Percentiles rank a stretch among this genome's conserved stretches.
Evolutionary conservation across 2,797 vertebrate species (phyloP).

Genomic region (Lindbergichthys nudifrons): DNA sequence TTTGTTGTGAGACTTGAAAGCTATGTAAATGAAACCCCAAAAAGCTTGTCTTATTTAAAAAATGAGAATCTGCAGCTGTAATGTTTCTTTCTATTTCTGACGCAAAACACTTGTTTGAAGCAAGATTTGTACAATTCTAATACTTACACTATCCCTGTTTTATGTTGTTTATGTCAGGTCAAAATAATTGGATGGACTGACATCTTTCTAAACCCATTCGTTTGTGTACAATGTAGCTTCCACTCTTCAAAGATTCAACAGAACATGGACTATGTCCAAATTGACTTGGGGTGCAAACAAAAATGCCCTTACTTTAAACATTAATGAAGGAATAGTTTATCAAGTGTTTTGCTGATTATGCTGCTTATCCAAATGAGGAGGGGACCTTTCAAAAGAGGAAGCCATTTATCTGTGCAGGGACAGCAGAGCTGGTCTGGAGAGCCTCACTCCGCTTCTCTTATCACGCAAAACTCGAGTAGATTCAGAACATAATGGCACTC

Average conservation of each 20-base stretch:
- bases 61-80: slow-evolving; percentile 62
- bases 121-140: slow-evolving; percentile 22
- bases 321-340: slow-evolving; percentile 72
- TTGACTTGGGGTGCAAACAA: slow-evolving; percentile 57
- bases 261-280: slow-evolving; percentile 57
- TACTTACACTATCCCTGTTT: slow-evolving; percentile 37
- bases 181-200: slow-evolving; percentile 32
- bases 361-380: slow-evolving; percentile 79
- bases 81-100: slow-evolving; percentile 58
- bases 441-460: slow-evolving; percentile 78
- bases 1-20: slow-evolving; percentile 68
- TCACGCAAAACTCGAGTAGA: slow-evolving; percentile 73
- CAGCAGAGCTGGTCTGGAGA: slow-evolving; percentile 82
- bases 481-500: slow-evolving; percentile 66
- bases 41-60: slow-evolving; percentile 65
- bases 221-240: slow-evolving; percentile 38
- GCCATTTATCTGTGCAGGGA: slow-evolving; percentile 79
- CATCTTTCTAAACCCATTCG: slow-evolving; percentile 36
- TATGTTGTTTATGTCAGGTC: slow-evolving; percentile 33
- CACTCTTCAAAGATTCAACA: slow-evolving; percentile 39
- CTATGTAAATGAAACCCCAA: slow-evolving; percentile 71
- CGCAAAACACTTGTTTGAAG: slow-evolving; percentile 58
- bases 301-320: slow-evolving; percentile 54
- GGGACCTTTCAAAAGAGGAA: slow-evolving; percentile 83
- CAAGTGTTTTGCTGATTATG: slow-evolving; percentile 75